A percentile compares a stretch with the other conserved stretches of the same genome.
These are phyloP conservation scores for Lacanobia oleracea DNA, from an alignment of 2,888 invertebrate species.

Conservation along the genomic window DNA sequence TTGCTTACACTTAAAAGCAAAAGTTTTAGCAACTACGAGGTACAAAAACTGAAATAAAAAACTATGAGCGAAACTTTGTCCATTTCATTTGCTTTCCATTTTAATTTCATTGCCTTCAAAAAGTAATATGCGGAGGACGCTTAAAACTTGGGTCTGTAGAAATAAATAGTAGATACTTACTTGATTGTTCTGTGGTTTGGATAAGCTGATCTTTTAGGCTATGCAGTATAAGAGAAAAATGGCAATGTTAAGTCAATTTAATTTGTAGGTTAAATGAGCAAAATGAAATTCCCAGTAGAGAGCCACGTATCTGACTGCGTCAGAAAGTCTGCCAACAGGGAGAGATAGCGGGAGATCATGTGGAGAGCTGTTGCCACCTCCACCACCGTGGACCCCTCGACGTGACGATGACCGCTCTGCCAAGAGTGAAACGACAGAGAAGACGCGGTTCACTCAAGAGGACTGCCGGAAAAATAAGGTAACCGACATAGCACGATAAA, in stretches of 20 bases:
- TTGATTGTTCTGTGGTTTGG: background rate
- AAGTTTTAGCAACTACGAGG: constrained; percentile 32
- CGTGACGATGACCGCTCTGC: too few species aligned
- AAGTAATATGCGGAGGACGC: constrained; percentile 33
- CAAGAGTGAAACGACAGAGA: too few species aligned
- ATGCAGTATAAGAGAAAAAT: background rate
- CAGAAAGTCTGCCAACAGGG: too few species aligned
- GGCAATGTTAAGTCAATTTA: background rate
- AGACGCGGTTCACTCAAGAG: background rate
- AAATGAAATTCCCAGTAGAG: too few species aligned
- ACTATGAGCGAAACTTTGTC: constrained; percentile 32
- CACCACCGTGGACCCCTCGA: too few species aligned
- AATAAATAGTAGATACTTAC: background rate
- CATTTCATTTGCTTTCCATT: constrained; percentile 42
- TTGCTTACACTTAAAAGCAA: constrained; percentile 12
- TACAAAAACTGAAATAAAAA: constrained; percentile 36
- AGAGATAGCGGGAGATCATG: too few species aligned
- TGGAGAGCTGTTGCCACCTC: too few species aligned
- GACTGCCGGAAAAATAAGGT: background rate
- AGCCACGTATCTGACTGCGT: too few species aligned
- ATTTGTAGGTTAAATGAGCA: background rate
- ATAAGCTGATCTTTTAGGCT: background rate
- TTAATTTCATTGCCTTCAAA: constrained; percentile 51
- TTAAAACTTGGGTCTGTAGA: constrained; percentile 7
- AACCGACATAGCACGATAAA: background rate